Percentiles rank a stretch among this genome's conserved stretches.
Evolutionary conservation across 92 coral and sea anemone species (phyloP).

Genomic region (Porites lobata): DNA sequence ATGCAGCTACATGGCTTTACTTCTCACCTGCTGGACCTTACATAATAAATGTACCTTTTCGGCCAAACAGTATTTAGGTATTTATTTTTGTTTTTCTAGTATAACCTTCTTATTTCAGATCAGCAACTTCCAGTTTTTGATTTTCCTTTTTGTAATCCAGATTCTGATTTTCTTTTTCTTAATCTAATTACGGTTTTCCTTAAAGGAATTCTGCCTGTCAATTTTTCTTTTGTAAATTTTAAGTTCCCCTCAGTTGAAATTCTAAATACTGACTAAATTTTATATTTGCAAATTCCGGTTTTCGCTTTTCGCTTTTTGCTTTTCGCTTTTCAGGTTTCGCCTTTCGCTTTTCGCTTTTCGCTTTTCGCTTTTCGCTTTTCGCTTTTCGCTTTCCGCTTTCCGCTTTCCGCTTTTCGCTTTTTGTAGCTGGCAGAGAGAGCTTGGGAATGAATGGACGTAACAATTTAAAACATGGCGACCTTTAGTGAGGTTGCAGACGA

Average conservation of each 20-base stretch:
- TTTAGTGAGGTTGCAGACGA: constrained; percentile 43
- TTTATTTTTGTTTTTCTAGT: neutral
- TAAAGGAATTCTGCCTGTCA: too few relatives aligned
- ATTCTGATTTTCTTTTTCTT: too few relatives aligned
- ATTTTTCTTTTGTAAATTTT: too few relatives aligned
- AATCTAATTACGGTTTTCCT: too few relatives aligned
- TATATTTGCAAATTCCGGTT: neutral
- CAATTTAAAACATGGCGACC: constrained; percentile 39
- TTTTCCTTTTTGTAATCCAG: neutral
- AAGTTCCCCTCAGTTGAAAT: too few relatives aligned
- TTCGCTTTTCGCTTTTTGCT: neutral
- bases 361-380: too few relatives aligned
- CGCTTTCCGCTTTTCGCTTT: neutral
- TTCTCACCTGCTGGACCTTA: too few relatives aligned
- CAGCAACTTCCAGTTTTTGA: neutral
- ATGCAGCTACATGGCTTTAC: too few relatives aligned
- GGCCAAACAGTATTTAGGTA: neutral
- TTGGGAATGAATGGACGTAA: neutral
- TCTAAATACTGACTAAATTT: too few relatives aligned
- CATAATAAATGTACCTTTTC: constrained; percentile 2
- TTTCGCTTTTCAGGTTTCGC: neutral
- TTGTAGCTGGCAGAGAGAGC: neutral
- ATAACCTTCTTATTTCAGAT: neutral
- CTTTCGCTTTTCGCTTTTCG: neutral
- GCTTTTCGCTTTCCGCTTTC: neutral